Evolutionary conservation across 1,140 invertebrate genomes (phyloP), one percentile per base, ranked within the genome.

Genomic region (Thaumetopoea pityocampa): DNA sequence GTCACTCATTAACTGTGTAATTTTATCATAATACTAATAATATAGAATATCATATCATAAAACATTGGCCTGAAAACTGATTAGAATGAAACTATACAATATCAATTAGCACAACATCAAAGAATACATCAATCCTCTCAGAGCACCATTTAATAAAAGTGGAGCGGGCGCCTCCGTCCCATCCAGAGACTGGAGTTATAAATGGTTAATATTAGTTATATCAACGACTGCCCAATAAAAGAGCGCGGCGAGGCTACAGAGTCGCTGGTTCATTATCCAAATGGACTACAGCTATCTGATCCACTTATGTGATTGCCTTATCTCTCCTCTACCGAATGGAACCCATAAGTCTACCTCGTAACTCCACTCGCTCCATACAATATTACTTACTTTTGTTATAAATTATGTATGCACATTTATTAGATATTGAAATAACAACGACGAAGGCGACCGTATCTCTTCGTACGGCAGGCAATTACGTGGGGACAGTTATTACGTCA

Each of bases 231-330:
- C 67, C 63, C 61, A 73, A 82, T 79, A 79, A 77, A 79, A 77
- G 57, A 70, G 66, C 46, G 62, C 56, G 56, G 52, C 54, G 50
- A 71, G 52, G 54, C 71, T 68, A 66, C 61, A 70, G 30, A 62
- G 67, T 76, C 67, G 65, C 73, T 67, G 72, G 76, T 83, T 83
- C 79, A 83, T 83, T 83, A 83, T 77, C 72, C 74, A 80, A 83
- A 83, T 83, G 79, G 79, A 83, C 72, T 80, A 67, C 63, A 79
- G 79, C 79, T 83, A 83, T 83, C 79, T 83, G 76, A 83, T 83
- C 76, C 79, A 83, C 79, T 83, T 83, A 80, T 83, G 76, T 77
- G 79, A 83, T 80, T 83, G 79, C 73, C 71, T 78, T 83, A 80
- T 80, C 78, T 82, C 65, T 78, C 66, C 63, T 71, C 65, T 51